These are phyloP conservation scores for Melanogrammus aeglefinus DNA, from an alignment of 2,797 vertebrate genomes.

Conservation along the genomic window DNA sequence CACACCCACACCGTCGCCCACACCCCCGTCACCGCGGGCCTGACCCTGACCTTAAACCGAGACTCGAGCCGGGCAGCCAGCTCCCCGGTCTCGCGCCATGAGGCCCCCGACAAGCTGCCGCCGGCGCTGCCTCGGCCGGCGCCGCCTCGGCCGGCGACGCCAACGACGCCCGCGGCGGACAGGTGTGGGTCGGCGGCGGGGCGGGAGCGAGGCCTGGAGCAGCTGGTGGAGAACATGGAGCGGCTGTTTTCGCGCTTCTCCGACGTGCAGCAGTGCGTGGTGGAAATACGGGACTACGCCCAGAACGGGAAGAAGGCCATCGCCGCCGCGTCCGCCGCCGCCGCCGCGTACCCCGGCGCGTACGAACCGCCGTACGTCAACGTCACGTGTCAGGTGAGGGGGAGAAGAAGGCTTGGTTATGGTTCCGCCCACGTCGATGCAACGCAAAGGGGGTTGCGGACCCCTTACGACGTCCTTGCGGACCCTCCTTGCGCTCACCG, in stretches of 20 bases:
- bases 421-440: no score
- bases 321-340: slow-evolving; percentile 5
- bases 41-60: slow-evolving; percentile 43
- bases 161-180: not conserved
- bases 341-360: slow-evolving; percentile 72
- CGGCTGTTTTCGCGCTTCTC: slow-evolving; percentile 74
- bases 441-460: no score
- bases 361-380: slow-evolving; percentile 82
- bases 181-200: slow-evolving; percentile 36
- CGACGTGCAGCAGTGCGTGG: slow-evolving; percentile 79
- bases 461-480: no score
- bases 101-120: slow-evolving; percentile 43
- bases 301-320: slow-evolving; percentile 74
- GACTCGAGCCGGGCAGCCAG: slow-evolving; percentile 67
- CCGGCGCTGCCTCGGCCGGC: slow-evolving; percentile 41
- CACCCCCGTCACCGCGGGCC: not conserved
- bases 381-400: slow-evolving; percentile 88
- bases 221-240: slow-evolving; percentile 76
- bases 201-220: slow-evolving; percentile 51
- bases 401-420: not conserved
- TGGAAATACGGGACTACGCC: slow-evolving; percentile 76
- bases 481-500: no score
- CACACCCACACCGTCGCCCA: not conserved
- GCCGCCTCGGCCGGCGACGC: slow-evolving; percentile 43
- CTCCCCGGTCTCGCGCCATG: slow-evolving; percentile 72